Conservation (phyloP, 2,888 invertebrate genomes). For the Drosophila paramelanica region DNA sequence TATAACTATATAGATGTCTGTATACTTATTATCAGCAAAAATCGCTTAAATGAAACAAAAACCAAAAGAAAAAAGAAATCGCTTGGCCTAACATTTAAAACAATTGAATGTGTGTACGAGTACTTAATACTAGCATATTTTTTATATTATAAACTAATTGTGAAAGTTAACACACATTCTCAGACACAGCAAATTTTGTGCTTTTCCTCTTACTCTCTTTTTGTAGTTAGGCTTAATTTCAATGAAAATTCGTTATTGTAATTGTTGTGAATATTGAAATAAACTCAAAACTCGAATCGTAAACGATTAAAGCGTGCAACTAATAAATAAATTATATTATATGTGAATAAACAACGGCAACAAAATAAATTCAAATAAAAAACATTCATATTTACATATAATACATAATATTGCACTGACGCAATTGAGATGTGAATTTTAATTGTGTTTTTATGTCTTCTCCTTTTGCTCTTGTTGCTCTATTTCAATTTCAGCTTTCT, state of each 20-base stretch:
- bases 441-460: conserved; percentile 19
- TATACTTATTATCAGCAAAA: conserved; percentile 47
- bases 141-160: conserved; percentile 77
- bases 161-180: conserved; percentile 55
- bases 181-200: conserved; percentile 59
- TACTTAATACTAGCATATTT: conserved; percentile 75
- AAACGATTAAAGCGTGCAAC: conserved; percentile 68
- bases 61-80: conserved; percentile 19
- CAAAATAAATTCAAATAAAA: conserved; percentile 7
- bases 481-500: conserved; percentile 85
- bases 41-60: conserved; percentile 42
- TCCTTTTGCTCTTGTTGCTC: conserved; percentile 50
- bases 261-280: conserved; percentile 81
- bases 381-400: conserved; percentile 43
- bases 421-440: not conserved
- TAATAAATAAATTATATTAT: conserved; percentile 71
- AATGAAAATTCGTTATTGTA: conserved; percentile 80
- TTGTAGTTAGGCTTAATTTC: conserved; percentile 80
- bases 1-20: conserved; percentile 23
- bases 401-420: conserved; percentile 16
- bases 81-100: conserved; percentile 55
- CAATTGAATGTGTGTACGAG: conserved; percentile 54
- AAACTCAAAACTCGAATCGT: conserved; percentile 66
- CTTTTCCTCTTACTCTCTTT: conserved; percentile 77
- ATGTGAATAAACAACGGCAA: conserved; percentile 70